Percentiles rank a stretch among this genome's conserved stretches.
phyloP scores from a whole-genome alignment of 2,797 vertebrate species.

The Sylvilagus floridanus region DNA sequence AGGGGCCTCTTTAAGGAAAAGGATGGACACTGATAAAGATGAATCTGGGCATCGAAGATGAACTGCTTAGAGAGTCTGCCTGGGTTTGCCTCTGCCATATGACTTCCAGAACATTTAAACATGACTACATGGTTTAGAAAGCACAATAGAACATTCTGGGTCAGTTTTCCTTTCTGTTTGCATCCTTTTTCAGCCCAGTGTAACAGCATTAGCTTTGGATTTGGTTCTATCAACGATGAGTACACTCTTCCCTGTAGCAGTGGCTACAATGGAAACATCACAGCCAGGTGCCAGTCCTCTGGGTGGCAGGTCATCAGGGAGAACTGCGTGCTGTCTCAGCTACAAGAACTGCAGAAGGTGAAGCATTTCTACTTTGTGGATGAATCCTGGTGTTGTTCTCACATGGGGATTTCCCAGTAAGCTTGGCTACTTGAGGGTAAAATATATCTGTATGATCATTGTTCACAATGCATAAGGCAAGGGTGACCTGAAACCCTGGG shows the following conservation, averaged over 20 bases:
- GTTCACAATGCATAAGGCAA: not conserved
- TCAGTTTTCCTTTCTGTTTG: not conserved
- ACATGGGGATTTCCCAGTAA: not conserved
- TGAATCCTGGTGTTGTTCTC: not conserved
- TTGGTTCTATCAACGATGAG: constrained; percentile 59
- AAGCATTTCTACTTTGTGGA: not conserved
- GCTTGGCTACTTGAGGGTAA: not conserved
- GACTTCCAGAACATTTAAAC: not conserved
- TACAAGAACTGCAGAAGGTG: constrained; percentile 78
- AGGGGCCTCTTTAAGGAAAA: not conserved
- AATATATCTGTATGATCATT: not conserved
- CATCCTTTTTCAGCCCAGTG: constrained; percentile 65
- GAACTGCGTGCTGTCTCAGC: constrained; percentile 72
- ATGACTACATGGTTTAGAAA: not conserved
- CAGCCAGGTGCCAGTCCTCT: constrained; percentile 59
- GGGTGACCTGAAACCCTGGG: not conserved
- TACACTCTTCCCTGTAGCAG: constrained; percentile 73
- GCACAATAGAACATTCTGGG: not conserved
- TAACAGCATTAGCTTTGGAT: constrained; percentile 73
- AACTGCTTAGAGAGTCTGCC: not conserved
- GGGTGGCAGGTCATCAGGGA: constrained; percentile 70
- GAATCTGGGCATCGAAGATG: not conserved
- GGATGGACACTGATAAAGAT: not conserved
- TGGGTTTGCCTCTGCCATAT: not conserved
- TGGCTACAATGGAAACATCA: constrained; percentile 57